These are phyloP conservation scores for Aphaenogaster ashmeadi DNA, from an alignment of 1,140 invertebrate genomes.

Conservation along the genomic window DNA sequence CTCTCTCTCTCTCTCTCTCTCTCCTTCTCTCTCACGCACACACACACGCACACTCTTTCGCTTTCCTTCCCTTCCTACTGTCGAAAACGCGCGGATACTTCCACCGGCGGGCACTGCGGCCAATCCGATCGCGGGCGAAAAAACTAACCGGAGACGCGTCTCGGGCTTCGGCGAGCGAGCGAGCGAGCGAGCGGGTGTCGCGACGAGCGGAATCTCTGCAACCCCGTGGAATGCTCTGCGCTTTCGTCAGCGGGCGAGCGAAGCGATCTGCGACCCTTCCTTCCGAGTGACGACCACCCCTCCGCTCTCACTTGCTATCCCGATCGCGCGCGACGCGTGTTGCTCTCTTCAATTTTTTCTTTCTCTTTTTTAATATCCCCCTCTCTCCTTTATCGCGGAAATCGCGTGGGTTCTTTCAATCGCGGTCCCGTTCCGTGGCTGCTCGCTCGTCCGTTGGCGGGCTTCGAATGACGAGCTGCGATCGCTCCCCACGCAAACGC, in stretches of 20 bases:
- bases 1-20: background rate
- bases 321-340: constrained; percentile 39
- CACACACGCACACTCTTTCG: constrained; percentile 20
- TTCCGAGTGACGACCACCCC: background rate
- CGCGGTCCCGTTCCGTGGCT: constrained; percentile 82
- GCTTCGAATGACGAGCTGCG: constrained; percentile 85
- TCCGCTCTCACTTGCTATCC: constrained; percentile 21
- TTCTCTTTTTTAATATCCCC: constrained; percentile 32
- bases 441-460: constrained; percentile 86
- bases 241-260: background rate
- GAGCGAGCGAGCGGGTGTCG: constrained; percentile 41
- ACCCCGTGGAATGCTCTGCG: constrained; percentile 19
- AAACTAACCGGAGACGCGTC: constrained; percentile 62
- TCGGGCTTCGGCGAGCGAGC: constrained; percentile 34
- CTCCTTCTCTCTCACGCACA: constrained; percentile 19
- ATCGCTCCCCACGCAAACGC: constrained; percentile 78
- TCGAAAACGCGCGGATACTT: constrained; percentile 61
- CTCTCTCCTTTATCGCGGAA: constrained; percentile 56
- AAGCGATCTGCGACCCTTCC: constrained; percentile 16
- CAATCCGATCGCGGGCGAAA: constrained; percentile 70
- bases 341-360: background rate
- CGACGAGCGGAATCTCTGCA: constrained; percentile 30
- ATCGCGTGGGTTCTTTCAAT: constrained; percentile 77
- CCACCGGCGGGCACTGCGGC: constrained; percentile 59
- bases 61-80: constrained; percentile 23